These are phyloP conservation scores for Unio delphinus DNA, from an alignment of 2,888 invertebrate genomes.

Conservation along the genomic window DNA sequence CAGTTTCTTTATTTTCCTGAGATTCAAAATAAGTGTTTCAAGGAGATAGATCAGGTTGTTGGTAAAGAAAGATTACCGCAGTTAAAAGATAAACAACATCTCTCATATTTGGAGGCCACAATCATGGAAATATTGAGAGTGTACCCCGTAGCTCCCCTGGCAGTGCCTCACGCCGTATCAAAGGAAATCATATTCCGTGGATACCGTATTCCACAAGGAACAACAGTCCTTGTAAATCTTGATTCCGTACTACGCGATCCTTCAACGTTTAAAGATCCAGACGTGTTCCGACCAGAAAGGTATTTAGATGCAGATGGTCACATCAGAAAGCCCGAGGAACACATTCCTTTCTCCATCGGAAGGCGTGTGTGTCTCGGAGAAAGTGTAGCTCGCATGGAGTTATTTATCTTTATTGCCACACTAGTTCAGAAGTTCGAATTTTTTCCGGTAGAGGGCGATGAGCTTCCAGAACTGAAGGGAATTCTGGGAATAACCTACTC, in stretches of 20 bases:
- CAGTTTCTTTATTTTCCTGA: conserved; percentile 85
- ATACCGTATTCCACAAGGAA: conserved; percentile 57
- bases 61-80: conserved; percentile 46
- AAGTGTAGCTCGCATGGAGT: conserved; percentile 32
- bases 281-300: conserved; percentile 51
- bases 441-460: conserved; percentile 7
- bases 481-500: conserved; percentile 27
- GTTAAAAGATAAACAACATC: conserved; percentile 30
- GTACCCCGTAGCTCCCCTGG: conserved; percentile 46
- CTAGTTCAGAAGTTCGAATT: conserved; percentile 33
- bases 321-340: conserved; percentile 15
- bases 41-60: conserved; percentile 61
- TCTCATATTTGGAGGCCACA: conserved; percentile 55
- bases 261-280: conserved; percentile 40
- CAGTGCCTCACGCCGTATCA: conserved; percentile 38
- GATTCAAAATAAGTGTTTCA: conserved; percentile 53
- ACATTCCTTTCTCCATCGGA: conserved; percentile 37
- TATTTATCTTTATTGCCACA: conserved; percentile 30
- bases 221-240: conserved; percentile 44
- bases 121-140: conserved; percentile 54
- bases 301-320: conserved; percentile 41
- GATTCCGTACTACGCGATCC: conserved; percentile 48
- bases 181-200: conserved; percentile 52
- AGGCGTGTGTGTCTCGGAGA: not conserved
- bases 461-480: conserved; percentile 21